Percentiles rank a stretch among this genome's conserved stretches.
Evolutionary conservation across 2,888 invertebrate species (phyloP).

Genomic region (Drosophila pseudotalamancana): DNA sequence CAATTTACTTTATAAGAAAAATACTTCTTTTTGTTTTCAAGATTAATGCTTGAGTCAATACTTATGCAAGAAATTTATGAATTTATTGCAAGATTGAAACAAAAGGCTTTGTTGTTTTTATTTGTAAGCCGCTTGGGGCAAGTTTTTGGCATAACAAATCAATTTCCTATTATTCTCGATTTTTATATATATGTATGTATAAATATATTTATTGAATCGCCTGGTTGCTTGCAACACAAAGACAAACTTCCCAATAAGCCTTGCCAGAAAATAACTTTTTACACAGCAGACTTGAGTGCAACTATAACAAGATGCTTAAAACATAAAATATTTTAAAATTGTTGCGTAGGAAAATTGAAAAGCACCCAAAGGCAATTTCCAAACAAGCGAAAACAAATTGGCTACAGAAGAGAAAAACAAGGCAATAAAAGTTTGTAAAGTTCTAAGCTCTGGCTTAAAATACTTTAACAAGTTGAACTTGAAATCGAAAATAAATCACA

Average conservation of each 20-base stretch:
- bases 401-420: conserved; percentile 22
- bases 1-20: too few species aligned
- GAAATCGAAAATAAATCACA: conserved; percentile 56
- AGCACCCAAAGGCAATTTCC: conserved; percentile 42
- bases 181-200: neutral
- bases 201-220: conserved; percentile 2
- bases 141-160: conserved; percentile 59
- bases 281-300: conserved; percentile 31
- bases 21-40: neutral
- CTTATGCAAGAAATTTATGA: neutral
- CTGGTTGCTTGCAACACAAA: conserved; percentile 12
- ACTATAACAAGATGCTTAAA: conserved; percentile 66
- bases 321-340: conserved; percentile 40
- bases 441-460: conserved; percentile 44
- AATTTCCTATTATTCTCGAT: conserved; percentile 54
- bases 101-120: conserved; percentile 23
- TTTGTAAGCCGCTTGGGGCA: conserved; percentile 10
- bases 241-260: conserved; percentile 31
- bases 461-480: conserved; percentile 65
- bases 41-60: neutral
- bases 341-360: conserved; percentile 66
- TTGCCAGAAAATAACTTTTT: conserved; percentile 54
- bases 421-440: conserved; percentile 56
- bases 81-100: neutral
- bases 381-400: conserved; percentile 32